Conservation (phyloP, 2,797 vertebrate genomes). For the Pangasius mekongensis region DNA sequence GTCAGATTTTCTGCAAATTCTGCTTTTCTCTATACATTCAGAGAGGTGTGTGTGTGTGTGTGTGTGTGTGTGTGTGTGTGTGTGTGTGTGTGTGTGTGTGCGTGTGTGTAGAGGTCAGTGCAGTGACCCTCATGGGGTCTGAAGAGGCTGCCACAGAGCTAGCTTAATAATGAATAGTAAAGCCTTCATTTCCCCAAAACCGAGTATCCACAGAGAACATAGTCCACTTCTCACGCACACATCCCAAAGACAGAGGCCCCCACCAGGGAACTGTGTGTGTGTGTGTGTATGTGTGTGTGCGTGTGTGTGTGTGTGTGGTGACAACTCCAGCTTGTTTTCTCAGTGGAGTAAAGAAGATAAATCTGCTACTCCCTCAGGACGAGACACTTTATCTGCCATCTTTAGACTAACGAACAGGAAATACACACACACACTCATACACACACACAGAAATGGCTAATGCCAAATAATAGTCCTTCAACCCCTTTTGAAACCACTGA, state of each 20-base stretch:
- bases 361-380: conserved; percentile 55
- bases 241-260: conserved; percentile 66
- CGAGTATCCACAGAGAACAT: conserved; percentile 48
- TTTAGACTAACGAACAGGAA: conserved; percentile 45
- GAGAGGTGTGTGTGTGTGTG: not conserved
- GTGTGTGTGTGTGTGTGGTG: conserved; percentile 33
- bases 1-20: not conserved
- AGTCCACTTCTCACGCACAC: conserved; percentile 79
- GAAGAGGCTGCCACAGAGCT: conserved; percentile 68
- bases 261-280: conserved; percentile 33
- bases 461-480: conserved; percentile 34
- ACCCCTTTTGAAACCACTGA: conserved; percentile 8
- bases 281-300: conserved; percentile 26
- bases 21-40: not conserved
- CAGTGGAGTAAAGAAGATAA: conserved; percentile 54
- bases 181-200: conserved; percentile 82
- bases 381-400: conserved; percentile 59
- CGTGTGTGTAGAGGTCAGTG: conserved; percentile 13
- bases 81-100: conserved; percentile 26
- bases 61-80: conserved; percentile 27
- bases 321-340: conserved; percentile 52
- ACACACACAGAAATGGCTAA: conserved; percentile 25
- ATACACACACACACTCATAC: conserved; percentile 30
- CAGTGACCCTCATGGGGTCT: conserved; percentile 67
- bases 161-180: conserved; percentile 83